Evolutionary conservation across 2,113 vertebrate species (phyloP).

Genomic region (Cygnus buccinator): DNA sequence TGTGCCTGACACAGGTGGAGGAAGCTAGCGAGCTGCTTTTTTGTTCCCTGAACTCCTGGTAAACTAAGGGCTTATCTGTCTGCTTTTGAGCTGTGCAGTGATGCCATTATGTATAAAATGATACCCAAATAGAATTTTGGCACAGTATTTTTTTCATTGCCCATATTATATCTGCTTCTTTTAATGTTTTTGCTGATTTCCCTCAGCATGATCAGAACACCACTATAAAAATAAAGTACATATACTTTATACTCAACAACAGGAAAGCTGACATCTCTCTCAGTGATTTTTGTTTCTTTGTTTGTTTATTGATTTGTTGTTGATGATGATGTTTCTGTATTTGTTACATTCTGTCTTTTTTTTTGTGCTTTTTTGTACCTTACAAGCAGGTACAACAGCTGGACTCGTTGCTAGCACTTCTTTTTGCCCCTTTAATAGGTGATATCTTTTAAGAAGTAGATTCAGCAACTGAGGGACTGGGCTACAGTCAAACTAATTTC

Average conservation of each 20-base stretch:
- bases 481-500: background rate
- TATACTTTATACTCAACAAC: background rate
- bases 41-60: background rate
- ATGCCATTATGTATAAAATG: background rate
- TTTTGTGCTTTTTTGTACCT: background rate
- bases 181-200: background rate
- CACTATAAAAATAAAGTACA: background rate
- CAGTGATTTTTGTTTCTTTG: background rate
- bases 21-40: constrained; percentile 12
- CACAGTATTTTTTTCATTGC: background rate
- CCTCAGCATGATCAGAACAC: background rate
- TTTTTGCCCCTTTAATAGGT: background rate
- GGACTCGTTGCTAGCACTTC: background rate
- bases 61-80: background rate
- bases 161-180: background rate
- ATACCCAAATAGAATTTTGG: background rate
- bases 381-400: background rate
- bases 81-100: background rate
- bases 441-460: background rate
- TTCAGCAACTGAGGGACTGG: background rate
- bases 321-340: background rate
- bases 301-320: background rate
- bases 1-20: constrained; percentile 20
- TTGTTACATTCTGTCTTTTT: background rate
- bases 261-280: background rate